Evolutionary conservation across 2,888 invertebrate species (phyloP).

Genomic region (Aspidiotus destructor): DNA sequence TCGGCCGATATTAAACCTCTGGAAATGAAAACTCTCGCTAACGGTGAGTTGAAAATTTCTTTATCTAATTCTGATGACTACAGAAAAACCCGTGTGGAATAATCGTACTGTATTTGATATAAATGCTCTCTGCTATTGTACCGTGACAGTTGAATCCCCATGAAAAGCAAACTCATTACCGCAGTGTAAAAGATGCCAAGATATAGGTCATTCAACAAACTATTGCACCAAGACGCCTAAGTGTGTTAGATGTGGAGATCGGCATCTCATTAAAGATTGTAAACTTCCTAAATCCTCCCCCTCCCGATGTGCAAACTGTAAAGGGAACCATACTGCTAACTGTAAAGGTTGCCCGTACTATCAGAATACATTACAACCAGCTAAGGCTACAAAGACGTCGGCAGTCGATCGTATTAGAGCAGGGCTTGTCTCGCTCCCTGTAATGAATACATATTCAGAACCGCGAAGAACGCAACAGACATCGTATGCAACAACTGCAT

Average conservation of each 20-base stretch:
- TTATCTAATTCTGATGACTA: no score
- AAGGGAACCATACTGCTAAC: not conserved
- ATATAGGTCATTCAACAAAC: not conserved
- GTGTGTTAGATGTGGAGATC: not conserved
- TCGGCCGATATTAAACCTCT: no score
- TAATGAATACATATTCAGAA: not conserved
- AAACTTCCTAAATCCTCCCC: not conserved
- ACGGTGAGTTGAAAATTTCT: no score
- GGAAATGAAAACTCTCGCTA: no score
- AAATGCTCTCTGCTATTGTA: not conserved
- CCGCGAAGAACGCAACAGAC: no score
- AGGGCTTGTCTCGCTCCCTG: not conserved
- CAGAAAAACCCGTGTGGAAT: no score
- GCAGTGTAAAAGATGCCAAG: not conserved
- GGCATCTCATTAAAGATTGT: not conserved
- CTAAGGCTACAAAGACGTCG: not conserved
- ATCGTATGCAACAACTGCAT: no score
- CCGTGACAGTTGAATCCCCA: not conserved
- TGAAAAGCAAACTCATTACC: not conserved
- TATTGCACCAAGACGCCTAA: not conserved
- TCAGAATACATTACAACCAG: not conserved
- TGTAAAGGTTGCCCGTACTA: not conserved
- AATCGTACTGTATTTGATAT: no score
- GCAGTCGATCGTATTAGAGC: no score
- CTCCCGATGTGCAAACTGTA: not conserved